Base-by-base conservation (phyloP, 2,797 vertebrate species). In the Anniella stebbinsi region DNA sequence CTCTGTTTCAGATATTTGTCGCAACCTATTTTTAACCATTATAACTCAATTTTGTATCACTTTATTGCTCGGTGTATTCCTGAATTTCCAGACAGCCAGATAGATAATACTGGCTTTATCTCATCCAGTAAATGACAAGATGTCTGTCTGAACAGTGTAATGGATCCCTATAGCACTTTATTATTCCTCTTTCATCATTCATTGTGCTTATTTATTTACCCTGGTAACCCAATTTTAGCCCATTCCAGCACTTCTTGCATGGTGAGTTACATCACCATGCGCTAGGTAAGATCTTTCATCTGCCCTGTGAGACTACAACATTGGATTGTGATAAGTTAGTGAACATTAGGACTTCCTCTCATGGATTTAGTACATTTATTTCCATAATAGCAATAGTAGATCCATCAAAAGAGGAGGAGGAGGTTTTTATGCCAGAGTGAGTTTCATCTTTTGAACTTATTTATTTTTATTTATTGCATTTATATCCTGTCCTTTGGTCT, bases 171-270 rank as follows among this genome's bases (percentile, higher is more conserved):
- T 4, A 25, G 63, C 0, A n/a, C 86, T 93, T 93, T 93, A 76
- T 93, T 94, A 73, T 92, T 92, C 86, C 94, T 83, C 7, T 90
- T 92, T 93, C 89, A 91, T 91, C 91, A 84, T 7, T 30, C 77
- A 84, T 89, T 90, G 82, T 75, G 92, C 86, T 95, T 95, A 94
- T 95, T 96, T 96, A 96, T 95, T 96, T 95, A 92, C 88, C 78
- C 93, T 60, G 70, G 57, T 88, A 88, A 88, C 70, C 87, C 86
- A 88, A 91, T 94, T 94, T n/a, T 93, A 92, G 87, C 76, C 92
- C 84, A 70, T 94, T 96, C 93, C 87, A 91, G 86, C 93, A 91
- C 93, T 90, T 87, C 73, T 88, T 95, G 80, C 38, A 87, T 45
- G 82, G 83, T 94, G 93, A 96, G 89, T 96, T 95, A 93, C 51